Conservation (phyloP, 2,113 vertebrate species). For the Trematomus loennbergii region DNA sequence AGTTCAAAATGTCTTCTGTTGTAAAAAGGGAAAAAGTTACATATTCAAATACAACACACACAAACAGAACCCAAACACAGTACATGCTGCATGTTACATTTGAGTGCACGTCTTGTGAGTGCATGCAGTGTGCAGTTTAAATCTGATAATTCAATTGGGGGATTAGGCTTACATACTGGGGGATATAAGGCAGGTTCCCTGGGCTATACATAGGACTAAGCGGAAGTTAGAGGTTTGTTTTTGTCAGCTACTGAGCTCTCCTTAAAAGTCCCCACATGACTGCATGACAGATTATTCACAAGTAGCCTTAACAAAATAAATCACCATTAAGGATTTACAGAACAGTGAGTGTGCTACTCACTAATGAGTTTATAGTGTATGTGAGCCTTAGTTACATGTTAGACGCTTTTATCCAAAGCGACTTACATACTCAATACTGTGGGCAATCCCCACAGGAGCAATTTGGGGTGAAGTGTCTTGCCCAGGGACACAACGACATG, state of each 20-base stretch:
- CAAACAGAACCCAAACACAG: conserved; percentile 29
- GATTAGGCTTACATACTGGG: conserved; percentile 72
- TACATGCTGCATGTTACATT: conserved; percentile 28
- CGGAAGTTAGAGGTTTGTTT: conserved; percentile 54
- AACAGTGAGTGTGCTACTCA: background rate
- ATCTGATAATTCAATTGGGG: conserved; percentile 72
- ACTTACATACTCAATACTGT: no score
- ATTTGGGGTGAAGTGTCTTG: no score
- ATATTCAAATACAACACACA: conserved; percentile 19
- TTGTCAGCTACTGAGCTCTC: conserved; percentile 50
- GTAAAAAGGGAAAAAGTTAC: conserved; percentile 14
- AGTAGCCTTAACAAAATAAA: background rate
- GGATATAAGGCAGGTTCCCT: conserved; percentile 70
- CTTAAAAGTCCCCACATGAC: conserved; percentile 16
- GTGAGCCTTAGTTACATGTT: background rate
- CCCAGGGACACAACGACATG: no score
- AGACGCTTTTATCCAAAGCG: no score
- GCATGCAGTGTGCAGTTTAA: conserved; percentile 72
- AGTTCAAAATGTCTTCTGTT: background rate
- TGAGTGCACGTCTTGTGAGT: conserved; percentile 58
- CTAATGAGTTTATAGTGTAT: background rate
- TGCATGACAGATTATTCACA: conserved; percentile 29
- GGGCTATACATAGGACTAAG: conserved; percentile 53
- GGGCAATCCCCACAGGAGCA: no score
- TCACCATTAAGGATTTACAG: conserved; percentile 18